Evolutionary conservation across 2,888 invertebrate genomes (phyloP), one percentile per base, ranked within the genome.

Genomic region (Thecophora atra): DNA sequence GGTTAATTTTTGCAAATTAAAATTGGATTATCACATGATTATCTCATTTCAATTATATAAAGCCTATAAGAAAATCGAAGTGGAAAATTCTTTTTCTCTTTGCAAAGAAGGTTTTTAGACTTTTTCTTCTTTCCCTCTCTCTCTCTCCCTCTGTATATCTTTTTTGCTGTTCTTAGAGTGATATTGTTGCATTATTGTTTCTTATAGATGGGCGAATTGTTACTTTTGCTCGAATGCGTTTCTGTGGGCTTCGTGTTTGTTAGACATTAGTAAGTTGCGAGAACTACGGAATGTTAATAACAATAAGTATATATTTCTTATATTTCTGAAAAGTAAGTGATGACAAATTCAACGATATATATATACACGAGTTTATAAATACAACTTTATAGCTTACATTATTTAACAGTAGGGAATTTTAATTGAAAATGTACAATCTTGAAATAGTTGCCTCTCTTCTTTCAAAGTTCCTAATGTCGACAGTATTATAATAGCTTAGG

Each of bases 51-150:
- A 54, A 56, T 54, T 67, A 72, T 60, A 72, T 37, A 37, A 37
- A 72, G 72, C 64, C 71, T 72, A 71, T 70, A 72, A 72, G 65
- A 72, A 60, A 72, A 68, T 52, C 7, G 52, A 51, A 72, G 52
- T 63, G 11, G 62, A 60, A 65, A 54, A 63, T 21, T 19, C 26
- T 64, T 42, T 52, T 37, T 64, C 24, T 37, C 26, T 71, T 62
- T 26, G 44, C 26, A 21, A 67, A 66, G 51, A 30, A 51, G 1
- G 42, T n/a, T 54, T 70, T 68, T 64, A 44, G 19, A 8, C 70
- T 26, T 66, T 2, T 6, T 66, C 69, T 37, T 70, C 63, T 44
- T 30, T 60, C 44, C 37, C 44, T 58, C 56, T 58, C 42, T 44
- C 7, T n/a, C n/a, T 64, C 65, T 70, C 67, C 11, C 13, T 24